phyloP scores from a whole-genome alignment of 2,113 vertebrate genomes.

The Turdus rufiventris region DNA sequence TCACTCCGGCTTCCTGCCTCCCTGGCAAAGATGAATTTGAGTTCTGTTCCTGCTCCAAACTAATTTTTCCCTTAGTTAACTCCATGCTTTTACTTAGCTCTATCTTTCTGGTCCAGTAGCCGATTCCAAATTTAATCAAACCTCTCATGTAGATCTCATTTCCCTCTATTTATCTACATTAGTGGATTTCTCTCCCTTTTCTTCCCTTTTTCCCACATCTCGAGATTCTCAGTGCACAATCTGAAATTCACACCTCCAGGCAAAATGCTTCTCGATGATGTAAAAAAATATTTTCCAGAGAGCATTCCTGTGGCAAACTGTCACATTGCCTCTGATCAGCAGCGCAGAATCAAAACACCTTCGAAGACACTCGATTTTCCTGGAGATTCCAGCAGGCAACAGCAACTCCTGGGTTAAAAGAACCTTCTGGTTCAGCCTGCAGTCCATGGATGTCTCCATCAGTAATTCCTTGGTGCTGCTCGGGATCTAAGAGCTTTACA shows the following conservation, averaged over 20 bases:
- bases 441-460: background rate
- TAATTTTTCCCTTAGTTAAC: conserved; percentile 48
- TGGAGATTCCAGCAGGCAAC: background rate
- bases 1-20: background rate
- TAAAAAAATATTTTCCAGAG: background rate
- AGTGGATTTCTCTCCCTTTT: background rate
- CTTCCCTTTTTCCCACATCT: background rate
- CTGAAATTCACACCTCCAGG: background rate
- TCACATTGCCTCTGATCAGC: background rate
- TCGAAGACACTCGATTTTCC: background rate
- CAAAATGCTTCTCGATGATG: background rate
- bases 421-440: background rate
- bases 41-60: background rate
- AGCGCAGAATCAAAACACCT: background rate
- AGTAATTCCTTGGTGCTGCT: background rate
- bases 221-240: background rate
- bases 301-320: background rate
- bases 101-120: conserved; percentile 10
- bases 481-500: rapidly evolving
- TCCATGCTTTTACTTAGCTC: conserved; percentile 36
- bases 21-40: background rate
- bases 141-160: background rate
- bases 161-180: conserved; percentile 37
- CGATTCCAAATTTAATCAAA: conserved; percentile 42
- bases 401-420: background rate